A percentile compares a stretch with the other conserved stretches of the same genome.
phyloP scores from a whole-genome alignment of 2,797 vertebrate genomes.

The Oreortyx pictus region DNA sequence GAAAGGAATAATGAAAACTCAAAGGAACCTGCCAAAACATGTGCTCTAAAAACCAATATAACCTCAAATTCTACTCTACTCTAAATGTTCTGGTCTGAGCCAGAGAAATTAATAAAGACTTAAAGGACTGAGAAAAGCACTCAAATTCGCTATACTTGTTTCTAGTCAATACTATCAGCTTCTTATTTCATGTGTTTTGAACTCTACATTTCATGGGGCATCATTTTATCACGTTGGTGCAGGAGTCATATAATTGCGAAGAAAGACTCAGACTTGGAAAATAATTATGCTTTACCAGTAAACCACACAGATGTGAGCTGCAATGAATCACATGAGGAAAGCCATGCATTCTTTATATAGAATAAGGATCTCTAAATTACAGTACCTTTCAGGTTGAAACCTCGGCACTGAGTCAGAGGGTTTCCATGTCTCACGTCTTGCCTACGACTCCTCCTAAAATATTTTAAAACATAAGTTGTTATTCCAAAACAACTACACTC shows the following conservation, averaged over 20 bases:
- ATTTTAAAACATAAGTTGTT: constrained; percentile 7
- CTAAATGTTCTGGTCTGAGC: neutral
- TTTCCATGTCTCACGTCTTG: constrained; percentile 98
- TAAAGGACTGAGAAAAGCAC: neutral
- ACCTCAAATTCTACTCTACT: neutral
- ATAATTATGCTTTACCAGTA: constrained; percentile 9
- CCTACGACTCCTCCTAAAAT: constrained; percentile 91
- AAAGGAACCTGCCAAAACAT: neutral
- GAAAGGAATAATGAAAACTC: neutral
- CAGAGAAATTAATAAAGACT: neutral
- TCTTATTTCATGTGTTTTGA: neutral
- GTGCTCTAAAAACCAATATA: neutral
- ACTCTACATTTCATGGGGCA: neutral
- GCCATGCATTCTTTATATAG: neutral
- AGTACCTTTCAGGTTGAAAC: constrained; percentile 98
- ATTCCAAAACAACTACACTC: neutral
- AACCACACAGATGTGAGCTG: neutral
- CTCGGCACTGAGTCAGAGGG: constrained; percentile 95
- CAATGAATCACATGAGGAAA: constrained; percentile 37
- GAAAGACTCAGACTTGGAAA: constrained; percentile 22
- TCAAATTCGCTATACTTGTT: neutral
- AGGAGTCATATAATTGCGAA: neutral
- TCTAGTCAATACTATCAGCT: neutral
- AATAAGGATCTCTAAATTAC: neutral
- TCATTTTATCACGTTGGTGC: neutral